These are phyloP conservation scores for Sylvia atricapilla DNA, from an alignment of 2,113 vertebrate genomes.

Conservation along the genomic window DNA sequence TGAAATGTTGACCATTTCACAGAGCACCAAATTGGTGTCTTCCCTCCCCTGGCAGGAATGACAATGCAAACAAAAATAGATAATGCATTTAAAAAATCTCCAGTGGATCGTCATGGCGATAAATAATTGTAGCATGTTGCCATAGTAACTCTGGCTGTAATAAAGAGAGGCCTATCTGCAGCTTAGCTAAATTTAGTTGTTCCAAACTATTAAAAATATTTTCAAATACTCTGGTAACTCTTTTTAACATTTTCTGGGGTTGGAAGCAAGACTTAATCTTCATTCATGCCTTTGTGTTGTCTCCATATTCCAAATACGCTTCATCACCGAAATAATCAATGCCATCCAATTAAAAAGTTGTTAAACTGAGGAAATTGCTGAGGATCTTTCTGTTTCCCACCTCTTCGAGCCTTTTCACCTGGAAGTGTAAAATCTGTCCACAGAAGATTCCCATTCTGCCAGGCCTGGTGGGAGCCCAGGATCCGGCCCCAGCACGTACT, in stretches of 20 bases:
- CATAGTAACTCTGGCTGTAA: slow-evolving; percentile 75
- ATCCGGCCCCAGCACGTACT: accelerated
- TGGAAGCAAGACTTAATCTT: slow-evolving; percentile 36
- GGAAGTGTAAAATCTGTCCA: background rate
- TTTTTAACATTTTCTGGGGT: slow-evolving; percentile 9
- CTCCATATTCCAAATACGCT: background rate
- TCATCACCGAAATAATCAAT: background rate
- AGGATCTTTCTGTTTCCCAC: background rate
- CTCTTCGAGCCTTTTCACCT: background rate
- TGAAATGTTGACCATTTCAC: slow-evolving; percentile 2
- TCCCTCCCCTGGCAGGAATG: slow-evolving; percentile 64
- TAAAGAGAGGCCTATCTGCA: slow-evolving; percentile 71
- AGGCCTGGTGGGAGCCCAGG: background rate
- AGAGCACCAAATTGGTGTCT: slow-evolving; percentile 36
- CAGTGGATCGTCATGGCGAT: slow-evolving; percentile 78
- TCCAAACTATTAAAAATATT: slow-evolving; percentile 73
- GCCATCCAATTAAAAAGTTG: background rate
- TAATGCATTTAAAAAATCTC: slow-evolving; percentile 76
- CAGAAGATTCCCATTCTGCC: background rate
- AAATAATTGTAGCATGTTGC: slow-evolving; percentile 81
- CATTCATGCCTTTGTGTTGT: slow-evolving; percentile 44
- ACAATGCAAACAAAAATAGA: slow-evolving; percentile 80
- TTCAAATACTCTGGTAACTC: slow-evolving; percentile 56
- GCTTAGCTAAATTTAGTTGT: slow-evolving; percentile 76
- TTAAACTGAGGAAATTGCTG: background rate